These are phyloP conservation scores for Glyphotaelius pellucidus DNA, from an alignment of 2,888 invertebrate genomes.

Conservation along the genomic window DNA sequence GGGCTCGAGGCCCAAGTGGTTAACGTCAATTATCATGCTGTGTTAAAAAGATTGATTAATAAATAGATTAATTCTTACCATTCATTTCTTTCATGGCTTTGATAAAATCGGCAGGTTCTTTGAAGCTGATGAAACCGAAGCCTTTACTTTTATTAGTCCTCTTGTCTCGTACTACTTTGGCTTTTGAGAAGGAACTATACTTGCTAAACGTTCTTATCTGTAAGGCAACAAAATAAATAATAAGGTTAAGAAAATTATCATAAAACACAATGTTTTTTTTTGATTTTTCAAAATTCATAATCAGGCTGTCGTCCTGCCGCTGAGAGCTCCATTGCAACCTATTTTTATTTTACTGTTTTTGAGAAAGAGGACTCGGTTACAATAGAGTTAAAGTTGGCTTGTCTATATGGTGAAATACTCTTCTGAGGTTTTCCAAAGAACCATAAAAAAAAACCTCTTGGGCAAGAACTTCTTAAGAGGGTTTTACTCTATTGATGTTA, in stretches of 20 bases:
- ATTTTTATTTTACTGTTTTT: neutral
- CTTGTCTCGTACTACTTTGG: conserved; percentile 97
- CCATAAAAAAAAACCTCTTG: no score
- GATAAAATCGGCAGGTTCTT: conserved; percentile 97
- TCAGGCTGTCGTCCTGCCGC: no score
- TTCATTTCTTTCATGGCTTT: conserved; percentile 99
- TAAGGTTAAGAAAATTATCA: neutral
- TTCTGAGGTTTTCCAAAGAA: no score
- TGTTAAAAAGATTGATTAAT: no score
- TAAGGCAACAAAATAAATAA: conserved; percentile 41
- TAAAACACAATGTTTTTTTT: neutral
- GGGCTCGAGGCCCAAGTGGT: no score
- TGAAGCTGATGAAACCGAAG: conserved; percentile 99
- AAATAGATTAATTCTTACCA: conserved; percentile 79
- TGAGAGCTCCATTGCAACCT: no score
- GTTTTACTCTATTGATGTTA: neutral
- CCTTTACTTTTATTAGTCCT: conserved; percentile 99
- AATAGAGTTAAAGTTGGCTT: no score
- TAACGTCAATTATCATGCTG: neutral
- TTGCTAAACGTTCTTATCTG: conserved; percentile 95
- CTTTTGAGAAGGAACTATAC: conserved; percentile 94
- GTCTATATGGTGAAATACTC: no score
- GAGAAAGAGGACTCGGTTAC: neutral
- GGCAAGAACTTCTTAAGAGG: neutral
- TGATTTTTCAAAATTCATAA: no score